phyloP scores from a whole-genome alignment of 1,140 invertebrate species.

The Meloidogyne chitwoodi region DNA sequence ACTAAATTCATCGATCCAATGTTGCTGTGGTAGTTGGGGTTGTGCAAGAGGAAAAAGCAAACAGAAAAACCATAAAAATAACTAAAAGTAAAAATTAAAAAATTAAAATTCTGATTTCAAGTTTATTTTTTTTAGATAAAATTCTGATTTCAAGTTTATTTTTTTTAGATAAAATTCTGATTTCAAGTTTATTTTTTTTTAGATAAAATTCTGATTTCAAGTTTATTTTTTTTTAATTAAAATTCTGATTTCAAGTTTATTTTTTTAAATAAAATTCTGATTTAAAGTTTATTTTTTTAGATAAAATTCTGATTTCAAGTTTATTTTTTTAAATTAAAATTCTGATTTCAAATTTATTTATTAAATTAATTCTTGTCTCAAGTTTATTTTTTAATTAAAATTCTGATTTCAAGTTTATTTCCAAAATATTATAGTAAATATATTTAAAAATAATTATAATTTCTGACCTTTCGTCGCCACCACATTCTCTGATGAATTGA shows the following conservation, averaged over 20 bases:
- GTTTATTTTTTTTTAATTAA: too few species aligned
- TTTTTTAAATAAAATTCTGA: too few species aligned
- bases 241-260: too few species aligned
- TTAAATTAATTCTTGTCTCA: too few species aligned
- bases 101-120: neutral
- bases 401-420: too few species aligned
- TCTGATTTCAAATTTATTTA: too few species aligned
- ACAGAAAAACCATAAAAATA: neutral
- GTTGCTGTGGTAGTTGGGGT: neutral
- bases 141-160: neutral
- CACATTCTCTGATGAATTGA: neutral
- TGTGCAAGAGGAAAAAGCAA: neutral
- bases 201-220: neutral
- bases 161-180: neutral
- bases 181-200: neutral
- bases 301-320: too few species aligned
- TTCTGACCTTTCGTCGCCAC: neutral
- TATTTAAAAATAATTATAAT: too few species aligned
- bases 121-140: neutral
- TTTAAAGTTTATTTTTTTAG: too few species aligned
- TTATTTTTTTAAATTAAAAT: too few species aligned
- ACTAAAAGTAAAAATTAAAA: neutral
- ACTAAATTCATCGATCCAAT: neutral
- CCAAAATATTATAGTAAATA: too few species aligned
- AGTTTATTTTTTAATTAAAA: too few species aligned